A percentile compares a stretch with the other conserved stretches of the same genome.
phyloP scores from a whole-genome alignment of 2,797 vertebrate species.

The Dipus sagitta region DNA sequence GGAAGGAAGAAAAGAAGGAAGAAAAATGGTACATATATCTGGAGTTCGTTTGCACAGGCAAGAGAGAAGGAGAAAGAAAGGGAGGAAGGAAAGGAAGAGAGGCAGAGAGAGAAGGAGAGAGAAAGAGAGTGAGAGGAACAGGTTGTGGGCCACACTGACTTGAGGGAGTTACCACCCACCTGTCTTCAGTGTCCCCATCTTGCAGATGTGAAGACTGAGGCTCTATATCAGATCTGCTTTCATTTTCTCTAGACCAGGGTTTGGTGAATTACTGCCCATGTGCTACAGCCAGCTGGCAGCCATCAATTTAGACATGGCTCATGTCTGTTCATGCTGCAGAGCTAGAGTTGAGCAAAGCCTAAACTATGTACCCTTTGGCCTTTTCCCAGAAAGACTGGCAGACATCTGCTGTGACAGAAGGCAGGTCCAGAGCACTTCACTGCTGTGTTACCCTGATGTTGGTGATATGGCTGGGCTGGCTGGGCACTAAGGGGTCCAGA shows the following conservation, averaged over 20 bases:
- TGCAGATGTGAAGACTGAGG: constrained; percentile 35
- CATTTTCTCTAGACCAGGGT: not conserved
- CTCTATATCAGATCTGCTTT: constrained; percentile 11
- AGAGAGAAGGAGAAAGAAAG: too few relatives aligned
- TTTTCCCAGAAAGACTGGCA: not conserved
- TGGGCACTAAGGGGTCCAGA: not conserved
- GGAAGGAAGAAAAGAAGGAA: too few relatives aligned
- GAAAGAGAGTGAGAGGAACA: not conserved
- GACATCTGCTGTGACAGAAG: not conserved
- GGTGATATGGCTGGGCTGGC: not conserved
- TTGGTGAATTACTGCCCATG: not conserved
- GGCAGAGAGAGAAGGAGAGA: not conserved
- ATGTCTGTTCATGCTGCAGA: not conserved
- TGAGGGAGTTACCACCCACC: not conserved
- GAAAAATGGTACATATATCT: too few relatives aligned
- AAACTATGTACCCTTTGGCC: not conserved
- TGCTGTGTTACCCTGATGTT: not conserved
- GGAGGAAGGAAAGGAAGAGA: too few relatives aligned
- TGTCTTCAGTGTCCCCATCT: not conserved
- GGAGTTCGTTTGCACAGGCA: too few relatives aligned
- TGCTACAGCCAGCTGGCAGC: not conserved
- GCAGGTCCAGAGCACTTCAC: not conserved
- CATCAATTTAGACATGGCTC: not conserved
- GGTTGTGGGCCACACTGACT: not conserved
- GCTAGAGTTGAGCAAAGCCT: not conserved